phyloP scores from a whole-genome alignment of 2,888 invertebrate genomes.

The Pandemis heparana region DNA sequence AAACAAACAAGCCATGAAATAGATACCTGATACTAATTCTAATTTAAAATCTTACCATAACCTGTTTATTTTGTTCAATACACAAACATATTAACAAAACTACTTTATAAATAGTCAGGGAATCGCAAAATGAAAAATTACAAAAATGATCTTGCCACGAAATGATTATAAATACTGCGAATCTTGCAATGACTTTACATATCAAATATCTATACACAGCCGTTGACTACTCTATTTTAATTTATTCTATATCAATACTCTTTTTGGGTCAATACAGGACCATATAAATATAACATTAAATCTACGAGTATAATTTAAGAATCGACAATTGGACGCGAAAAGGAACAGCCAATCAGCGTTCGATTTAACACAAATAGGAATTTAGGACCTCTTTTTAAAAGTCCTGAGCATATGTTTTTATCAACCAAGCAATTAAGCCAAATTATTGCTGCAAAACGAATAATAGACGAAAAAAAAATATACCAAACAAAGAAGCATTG shows the following conservation, averaged over 20 bases:
- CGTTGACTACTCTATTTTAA: background rate
- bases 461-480: too few relatives aligned
- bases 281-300: background rate
- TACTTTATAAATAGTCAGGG: background rate
- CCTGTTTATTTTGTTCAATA: background rate
- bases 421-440: too few relatives aligned
- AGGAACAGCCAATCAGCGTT: too few relatives aligned
- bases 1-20: too few relatives aligned
- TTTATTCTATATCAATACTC: background rate
- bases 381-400: too few relatives aligned
- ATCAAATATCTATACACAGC: background rate
- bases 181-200: background rate
- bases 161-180: slow-evolving; percentile 13
- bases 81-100: background rate
- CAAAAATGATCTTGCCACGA: background rate
- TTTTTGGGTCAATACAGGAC: slow-evolving; percentile 11
- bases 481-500: too few relatives aligned
- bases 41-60: too few relatives aligned
- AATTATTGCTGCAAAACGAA: too few relatives aligned
- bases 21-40: background rate
- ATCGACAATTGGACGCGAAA: background rate
- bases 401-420: background rate
- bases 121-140: background rate
- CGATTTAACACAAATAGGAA: too few relatives aligned
- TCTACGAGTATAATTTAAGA: too few relatives aligned